Evolutionary conservation across 2,888 invertebrate genomes (phyloP), one percentile per base, ranked within the genome.

Genomic region (Anodontia alba): DNA sequence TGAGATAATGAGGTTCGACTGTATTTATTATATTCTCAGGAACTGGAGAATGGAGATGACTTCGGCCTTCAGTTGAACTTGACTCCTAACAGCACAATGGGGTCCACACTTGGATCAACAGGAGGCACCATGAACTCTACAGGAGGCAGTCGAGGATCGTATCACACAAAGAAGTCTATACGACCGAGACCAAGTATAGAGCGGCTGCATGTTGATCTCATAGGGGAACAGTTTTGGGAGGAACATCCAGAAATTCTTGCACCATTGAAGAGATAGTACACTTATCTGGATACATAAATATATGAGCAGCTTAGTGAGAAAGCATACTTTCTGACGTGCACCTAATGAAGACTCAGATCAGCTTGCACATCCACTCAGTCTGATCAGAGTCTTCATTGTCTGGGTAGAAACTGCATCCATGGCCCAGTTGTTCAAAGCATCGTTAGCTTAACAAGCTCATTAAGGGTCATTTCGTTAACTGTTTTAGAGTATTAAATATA

Each of bases 201-300:
- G 17, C 75, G 86, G n/a, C 93, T 97, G 43, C 96, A 97, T 94
- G 96, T 96, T 91, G 99, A 99, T 94, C 96, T 99, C 93, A 97
- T 99, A 80, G 96, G 96, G 83, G 97, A 98, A 73, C 95, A 95
- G 83, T 99, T 98, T 95, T 99, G 99, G 99, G 96, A 95, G 83
- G 96, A 96, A 46, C 96, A 98, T 95, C 92, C 94, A 17, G 87
- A 92, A 75, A 89, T 94, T 70, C 75, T 93, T 49, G 85, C 79
- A 29, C 73, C 76, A 29, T 8, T 77, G 38, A 84, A 80, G 67
- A 78, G 78, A 81, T 80, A 75, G 67, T 38, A 54, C 5, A n/a
- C n/a, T 42, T 15, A 42, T 10, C 42, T n/a, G n/a, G n/a, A n/a
- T n/a, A n/a, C n/a, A n/a, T n/a, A n/a, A n/a, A n/a, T n/a, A n/a